Percentiles rank a stretch among this genome's conserved stretches.
Evolutionary conservation across 2,888 invertebrate genomes (phyloP).

Genomic region (Miltochrista miniata): DNA sequence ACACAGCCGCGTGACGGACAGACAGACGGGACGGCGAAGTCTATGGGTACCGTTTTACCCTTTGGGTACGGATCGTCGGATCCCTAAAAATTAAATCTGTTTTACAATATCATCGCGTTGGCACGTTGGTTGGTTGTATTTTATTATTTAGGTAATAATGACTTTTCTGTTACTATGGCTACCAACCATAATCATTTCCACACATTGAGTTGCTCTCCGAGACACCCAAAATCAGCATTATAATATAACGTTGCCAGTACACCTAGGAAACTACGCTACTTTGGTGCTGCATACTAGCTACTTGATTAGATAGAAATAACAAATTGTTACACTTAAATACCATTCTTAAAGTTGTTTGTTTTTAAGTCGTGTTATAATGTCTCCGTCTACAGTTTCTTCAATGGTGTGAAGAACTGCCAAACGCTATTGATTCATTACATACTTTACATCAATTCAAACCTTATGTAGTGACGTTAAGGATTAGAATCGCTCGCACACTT

Average conservation of each 20-base stretch:
- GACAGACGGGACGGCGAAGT: too few relatives aligned
- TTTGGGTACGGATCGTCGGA: too few relatives aligned
- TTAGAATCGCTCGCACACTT: slow-evolving; percentile 39
- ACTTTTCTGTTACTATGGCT: too few relatives aligned
- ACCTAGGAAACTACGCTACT: too few relatives aligned
- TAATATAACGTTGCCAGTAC: not conserved
- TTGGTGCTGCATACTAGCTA: not conserved
- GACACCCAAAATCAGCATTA: not conserved
- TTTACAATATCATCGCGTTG: too few relatives aligned
- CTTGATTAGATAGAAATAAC: not conserved
- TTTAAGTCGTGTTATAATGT: slow-evolving; percentile 39
- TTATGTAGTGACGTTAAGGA: slow-evolving; percentile 41
- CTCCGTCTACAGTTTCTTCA: slow-evolving; percentile 50
- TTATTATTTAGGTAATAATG: too few relatives aligned
- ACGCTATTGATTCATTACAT: slow-evolving; percentile 36
- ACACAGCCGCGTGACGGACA: too few relatives aligned
- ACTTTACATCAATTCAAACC: slow-evolving; percentile 26
- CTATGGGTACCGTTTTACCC: too few relatives aligned
- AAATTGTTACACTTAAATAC: slow-evolving; percentile 6
- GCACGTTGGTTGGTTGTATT: too few relatives aligned
- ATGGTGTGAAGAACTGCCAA: slow-evolving; percentile 48
- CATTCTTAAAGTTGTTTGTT: slow-evolving; percentile 24
- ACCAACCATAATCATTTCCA: too few relatives aligned
- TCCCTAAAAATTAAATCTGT: too few relatives aligned
- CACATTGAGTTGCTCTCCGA: too few relatives aligned